phyloP scores from a whole-genome alignment of 1,140 invertebrate species.

The Caenorhabditis elegans region WBcel235 BX284604.4:10428001-10428500 shows the following conservation, averaged over 20 bases:
- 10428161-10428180: constrained; percentile 21
- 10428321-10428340: neutral
- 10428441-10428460: constrained; percentile 23
- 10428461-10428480: constrained; percentile 4
- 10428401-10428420: constrained; percentile 2
- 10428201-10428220: constrained; percentile 32
- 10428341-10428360: constrained; percentile 8
- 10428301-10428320: constrained; percentile 6
- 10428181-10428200: constrained; percentile 32
- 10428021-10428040: constrained; percentile 16
- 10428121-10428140: neutral
- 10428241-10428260: neutral
- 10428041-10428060: neutral
- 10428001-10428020: neutral
- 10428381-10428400: constrained; percentile 21
- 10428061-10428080: neutral
- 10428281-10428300: neutral
- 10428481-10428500: neutral
- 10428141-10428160: neutral
- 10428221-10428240: no score
- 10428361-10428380: constrained; percentile 8
- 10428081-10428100: neutral
- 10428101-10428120: neutral
- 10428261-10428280: neutral
- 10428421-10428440: constrained; percentile 21